Conservation (phyloP, 2,888 invertebrate species). For the Pogonocherus hispidulus region DNA sequence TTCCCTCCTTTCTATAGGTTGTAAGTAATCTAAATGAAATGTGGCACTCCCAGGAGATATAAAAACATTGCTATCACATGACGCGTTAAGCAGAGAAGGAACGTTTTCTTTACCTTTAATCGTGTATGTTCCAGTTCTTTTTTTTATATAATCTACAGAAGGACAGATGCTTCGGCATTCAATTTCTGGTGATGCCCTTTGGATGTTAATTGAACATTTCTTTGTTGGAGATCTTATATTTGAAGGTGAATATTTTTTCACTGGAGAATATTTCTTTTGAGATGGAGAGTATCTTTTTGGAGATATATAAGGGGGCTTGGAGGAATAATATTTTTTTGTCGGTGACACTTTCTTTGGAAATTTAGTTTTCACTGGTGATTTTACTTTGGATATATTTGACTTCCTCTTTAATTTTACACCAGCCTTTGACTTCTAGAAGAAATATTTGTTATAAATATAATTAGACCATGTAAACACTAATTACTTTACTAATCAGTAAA, state of each 20-base stretch:
- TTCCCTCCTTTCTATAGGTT: conserved; percentile 31
- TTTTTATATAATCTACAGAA: background rate
- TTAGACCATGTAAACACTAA: no score
- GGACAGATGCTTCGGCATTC: background rate
- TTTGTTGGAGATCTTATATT: conserved; percentile 25
- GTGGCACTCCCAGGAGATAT: conserved; percentile 25
- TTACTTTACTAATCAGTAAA: no score
- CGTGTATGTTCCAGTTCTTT: background rate
- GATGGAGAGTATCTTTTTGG: conserved; percentile 33
- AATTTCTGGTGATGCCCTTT: background rate
- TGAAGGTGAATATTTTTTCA: background rate
- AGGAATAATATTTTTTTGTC: conserved; percentile 42
- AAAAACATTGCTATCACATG: conserved; percentile 28
- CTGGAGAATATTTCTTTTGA: conserved; percentile 20
- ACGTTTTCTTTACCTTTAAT: conserved; percentile 26
- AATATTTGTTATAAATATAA: no score
- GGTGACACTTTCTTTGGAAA: conserved; percentile 40
- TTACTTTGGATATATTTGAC: background rate
- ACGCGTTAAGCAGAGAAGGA: conserved; percentile 6
- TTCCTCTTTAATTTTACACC: conserved; percentile 33
- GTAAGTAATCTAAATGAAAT: conserved; percentile 21
- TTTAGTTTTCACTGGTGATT: conserved; percentile 13
- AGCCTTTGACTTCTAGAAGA: conserved; percentile 23
- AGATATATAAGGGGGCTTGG: conserved; percentile 38
- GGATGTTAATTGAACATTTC: background rate